These are phyloP conservation scores for Clarias fuscus DNA, from an alignment of 2,797 vertebrate species.

Conservation along the genomic window DNA sequence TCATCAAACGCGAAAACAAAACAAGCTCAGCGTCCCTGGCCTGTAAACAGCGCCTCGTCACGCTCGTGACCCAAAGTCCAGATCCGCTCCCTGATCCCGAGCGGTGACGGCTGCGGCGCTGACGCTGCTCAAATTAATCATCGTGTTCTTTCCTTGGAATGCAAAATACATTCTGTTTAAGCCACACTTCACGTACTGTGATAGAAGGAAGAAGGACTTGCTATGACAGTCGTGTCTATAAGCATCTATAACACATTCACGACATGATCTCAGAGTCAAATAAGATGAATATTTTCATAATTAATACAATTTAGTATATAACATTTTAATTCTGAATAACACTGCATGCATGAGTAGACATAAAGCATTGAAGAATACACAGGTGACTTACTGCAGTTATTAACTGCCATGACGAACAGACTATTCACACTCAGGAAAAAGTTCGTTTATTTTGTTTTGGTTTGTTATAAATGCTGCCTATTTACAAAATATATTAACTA, in stretches of 20 bases:
- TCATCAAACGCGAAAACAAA: slow-evolving; percentile 54
- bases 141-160: slow-evolving; percentile 37
- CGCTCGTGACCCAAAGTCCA: slow-evolving; percentile 37
- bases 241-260: not conserved
- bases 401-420: not conserved
- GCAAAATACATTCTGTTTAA: slow-evolving; percentile 31
- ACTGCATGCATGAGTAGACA: not conserved
- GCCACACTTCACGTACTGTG: slow-evolving; percentile 2
- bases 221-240: not conserved
- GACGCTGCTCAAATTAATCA: slow-evolving; percentile 47
- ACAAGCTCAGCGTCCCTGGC: slow-evolving; percentile 50
- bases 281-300: not conserved
- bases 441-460: too few species aligned
- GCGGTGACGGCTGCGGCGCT: slow-evolving; percentile 10
- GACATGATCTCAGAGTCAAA: not conserved
- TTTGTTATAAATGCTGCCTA: not conserved
- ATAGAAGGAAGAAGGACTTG: not conserved
- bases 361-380: not conserved
- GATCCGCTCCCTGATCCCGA: slow-evolving; percentile 8
- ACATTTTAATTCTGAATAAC: not conserved
- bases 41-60: slow-evolving; percentile 38
- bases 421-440: not conserved
- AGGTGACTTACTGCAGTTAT: not conserved
- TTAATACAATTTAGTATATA: not conserved
- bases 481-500: not conserved